Evolutionary conservation across 1,140 invertebrate species (phyloP).

Genomic region (Zaprionus kolodkinae): DNA sequence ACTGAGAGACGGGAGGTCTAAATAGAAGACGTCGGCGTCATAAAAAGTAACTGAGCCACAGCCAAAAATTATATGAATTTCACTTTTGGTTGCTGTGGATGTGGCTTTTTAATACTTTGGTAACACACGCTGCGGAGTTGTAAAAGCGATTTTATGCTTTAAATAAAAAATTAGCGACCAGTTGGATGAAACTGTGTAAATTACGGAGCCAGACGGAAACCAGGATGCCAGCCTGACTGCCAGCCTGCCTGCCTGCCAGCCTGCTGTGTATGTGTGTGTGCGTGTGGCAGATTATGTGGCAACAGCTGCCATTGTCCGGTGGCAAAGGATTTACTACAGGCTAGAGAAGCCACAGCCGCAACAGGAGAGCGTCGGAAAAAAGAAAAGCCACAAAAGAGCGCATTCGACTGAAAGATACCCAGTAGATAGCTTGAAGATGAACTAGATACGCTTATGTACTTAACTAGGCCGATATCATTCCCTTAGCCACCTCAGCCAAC

Average conservation of each 20-base stretch:
- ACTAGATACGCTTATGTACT: not conserved
- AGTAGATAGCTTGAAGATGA: not conserved
- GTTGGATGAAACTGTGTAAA: slow-evolving; percentile 29
- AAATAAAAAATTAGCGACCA: slow-evolving; percentile 55
- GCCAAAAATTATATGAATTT: slow-evolving; percentile 15
- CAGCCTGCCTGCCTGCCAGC: not conserved
- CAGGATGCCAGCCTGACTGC: not conserved
- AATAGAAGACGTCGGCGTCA: not conserved
- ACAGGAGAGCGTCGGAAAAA: not conserved
- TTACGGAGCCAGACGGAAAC: not conserved
- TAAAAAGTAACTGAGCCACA: slow-evolving; percentile 10
- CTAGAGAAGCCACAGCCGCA: slow-evolving; percentile 20
- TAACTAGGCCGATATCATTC: not conserved
- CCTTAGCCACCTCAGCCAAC: not conserved
- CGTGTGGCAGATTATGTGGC: slow-evolving; percentile 58
- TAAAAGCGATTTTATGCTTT: slow-evolving; percentile 45
- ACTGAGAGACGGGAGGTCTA: not conserved
- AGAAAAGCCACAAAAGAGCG: not conserved
- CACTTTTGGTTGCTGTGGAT: slow-evolving; percentile 16
- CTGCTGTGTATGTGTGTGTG: not conserved
- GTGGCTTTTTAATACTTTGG: slow-evolving; percentile 27
- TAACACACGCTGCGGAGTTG: slow-evolving; percentile 45
- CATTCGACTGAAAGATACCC: not conserved
- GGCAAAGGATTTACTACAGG: slow-evolving; percentile 63
- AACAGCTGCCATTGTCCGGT: slow-evolving; percentile 59